Percentiles rank a stretch among this genome's conserved stretches.
phyloP scores from a whole-genome alignment of 1,140 invertebrate genomes.

The Notospermus geniculatus region DNA sequence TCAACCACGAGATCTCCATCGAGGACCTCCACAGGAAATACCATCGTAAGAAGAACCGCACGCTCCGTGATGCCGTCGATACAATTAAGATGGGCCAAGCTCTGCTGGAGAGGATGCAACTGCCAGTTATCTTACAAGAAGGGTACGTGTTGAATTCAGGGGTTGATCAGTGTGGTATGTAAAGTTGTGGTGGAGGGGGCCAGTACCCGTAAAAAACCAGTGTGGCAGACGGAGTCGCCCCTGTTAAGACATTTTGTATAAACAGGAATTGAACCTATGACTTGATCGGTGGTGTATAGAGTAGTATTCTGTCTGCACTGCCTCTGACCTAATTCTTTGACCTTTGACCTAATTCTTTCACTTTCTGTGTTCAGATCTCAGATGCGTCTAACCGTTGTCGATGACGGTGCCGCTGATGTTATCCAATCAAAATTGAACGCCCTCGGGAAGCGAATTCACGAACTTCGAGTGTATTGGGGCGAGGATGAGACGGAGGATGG shows the following conservation, averaged over 20 bases:
- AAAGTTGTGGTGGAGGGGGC: too few species aligned
- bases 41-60: constrained; percentile 26
- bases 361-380: constrained; percentile 29
- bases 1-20: constrained; percentile 68
- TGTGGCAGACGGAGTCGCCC: too few species aligned
- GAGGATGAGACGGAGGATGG: too few species aligned
- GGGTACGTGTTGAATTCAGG: constrained; percentile 39
- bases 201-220: too few species aligned
- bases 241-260: too few species aligned
- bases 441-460: constrained; percentile 36
- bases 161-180: too few species aligned
- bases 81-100: constrained; percentile 43
- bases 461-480: constrained; percentile 40
- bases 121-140: constrained; percentile 44
- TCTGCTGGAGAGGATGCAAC: constrained; percentile 40
- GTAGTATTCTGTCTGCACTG: too few species aligned
- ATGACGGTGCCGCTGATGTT: constrained; percentile 35
- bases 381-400: constrained; percentile 35
- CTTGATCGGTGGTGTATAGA: too few species aligned
- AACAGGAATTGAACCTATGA: too few species aligned
- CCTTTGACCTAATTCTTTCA: not conserved
- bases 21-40: constrained; percentile 67
- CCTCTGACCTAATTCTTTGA: too few species aligned
- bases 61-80: constrained; percentile 36
- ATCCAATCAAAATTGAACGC: constrained; percentile 36